Evolutionary conservation across 2,888 invertebrate species (phyloP), one percentile per base, ranked within the genome.

Genomic region (Abscondita cerata): DNA sequence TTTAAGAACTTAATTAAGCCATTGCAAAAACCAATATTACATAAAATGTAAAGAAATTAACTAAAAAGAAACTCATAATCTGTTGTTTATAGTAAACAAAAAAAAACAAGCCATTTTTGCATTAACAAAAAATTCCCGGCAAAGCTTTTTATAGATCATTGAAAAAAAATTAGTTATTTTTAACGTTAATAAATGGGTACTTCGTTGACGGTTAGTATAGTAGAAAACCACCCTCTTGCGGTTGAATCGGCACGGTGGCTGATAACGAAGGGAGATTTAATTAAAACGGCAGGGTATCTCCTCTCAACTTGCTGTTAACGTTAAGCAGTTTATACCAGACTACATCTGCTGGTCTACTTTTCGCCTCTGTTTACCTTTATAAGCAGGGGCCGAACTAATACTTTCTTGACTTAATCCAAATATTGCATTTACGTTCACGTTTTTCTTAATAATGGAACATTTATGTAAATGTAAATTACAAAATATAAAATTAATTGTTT

Each of bases 231-330:
- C 59, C 50, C 56, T 58, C 63, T 59, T 64, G 63, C 59, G 63
- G 63, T 64, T 52, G 55, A 64, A 59, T 64, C 63, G 59, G 56
- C 52, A 47, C 56, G 44, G 44, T 44, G 18, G 18, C 44, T 59
- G 63, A 64, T 64, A 64, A 64, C 63, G 59, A 64, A 64, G 52
- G 55, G 63, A 59, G 63, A 59, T 64, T 64, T 64, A 64, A 64
- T 64, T 64, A 64, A 64, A 64, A 64, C 63, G 56, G 63, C 25
- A 52, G 54, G 59, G 54, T 59, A 64, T 64, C 63, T 59, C 48
- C 59, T 56, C 56, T 56, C 59, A 59, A 59, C 52, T 59, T 53
- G 53, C 57, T 62, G 57, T 53, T 62, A 53, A 40, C 61, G 54
- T 25, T 63, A 63, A 63, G 59, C 63, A 59, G 54, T 63, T 63